Conservation (phyloP, 2,113 vertebrate genomes). For the Ailuropoda melanoleuca region DNA sequence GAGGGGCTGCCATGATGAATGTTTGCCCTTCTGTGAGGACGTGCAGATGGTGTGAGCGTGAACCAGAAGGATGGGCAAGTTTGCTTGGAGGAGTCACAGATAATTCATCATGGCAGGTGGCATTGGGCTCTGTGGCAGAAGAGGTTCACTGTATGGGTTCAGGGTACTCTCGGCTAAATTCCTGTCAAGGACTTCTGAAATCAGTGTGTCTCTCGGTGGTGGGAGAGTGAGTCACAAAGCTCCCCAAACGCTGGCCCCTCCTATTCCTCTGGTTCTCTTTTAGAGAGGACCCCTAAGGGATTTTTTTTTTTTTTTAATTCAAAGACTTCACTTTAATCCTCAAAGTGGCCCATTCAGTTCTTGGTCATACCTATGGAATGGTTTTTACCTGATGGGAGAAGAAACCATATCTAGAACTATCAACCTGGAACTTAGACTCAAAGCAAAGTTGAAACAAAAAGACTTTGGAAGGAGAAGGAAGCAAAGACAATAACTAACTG, state of each 20-base stretch:
- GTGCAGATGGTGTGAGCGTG: background rate
- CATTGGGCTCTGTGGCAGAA: background rate
- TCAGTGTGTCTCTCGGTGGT: background rate
- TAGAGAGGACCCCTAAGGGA: background rate
- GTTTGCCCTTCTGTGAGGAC: accelerated
- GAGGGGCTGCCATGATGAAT: background rate
- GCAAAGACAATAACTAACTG: background rate
- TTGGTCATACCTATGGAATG: background rate
- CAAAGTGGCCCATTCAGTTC: background rate
- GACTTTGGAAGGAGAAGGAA: background rate
- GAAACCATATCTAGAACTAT: background rate
- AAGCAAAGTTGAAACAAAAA: background rate
- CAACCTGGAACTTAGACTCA: background rate
- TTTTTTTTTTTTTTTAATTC: background rate
- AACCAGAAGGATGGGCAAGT: background rate
- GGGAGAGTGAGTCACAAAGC: background rate
- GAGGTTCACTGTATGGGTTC: background rate
- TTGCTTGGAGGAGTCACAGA: background rate
- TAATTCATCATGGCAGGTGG: background rate
- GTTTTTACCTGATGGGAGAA: background rate
- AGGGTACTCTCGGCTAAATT: background rate
- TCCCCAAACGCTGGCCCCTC: background rate
- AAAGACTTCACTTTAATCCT: background rate
- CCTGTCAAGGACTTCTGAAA: background rate
- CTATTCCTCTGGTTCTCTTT: background rate